These are phyloP conservation scores for Perca schrenkii DNA, from an alignment of 2,113 vertebrate species.

Conservation along the genomic window DNA sequence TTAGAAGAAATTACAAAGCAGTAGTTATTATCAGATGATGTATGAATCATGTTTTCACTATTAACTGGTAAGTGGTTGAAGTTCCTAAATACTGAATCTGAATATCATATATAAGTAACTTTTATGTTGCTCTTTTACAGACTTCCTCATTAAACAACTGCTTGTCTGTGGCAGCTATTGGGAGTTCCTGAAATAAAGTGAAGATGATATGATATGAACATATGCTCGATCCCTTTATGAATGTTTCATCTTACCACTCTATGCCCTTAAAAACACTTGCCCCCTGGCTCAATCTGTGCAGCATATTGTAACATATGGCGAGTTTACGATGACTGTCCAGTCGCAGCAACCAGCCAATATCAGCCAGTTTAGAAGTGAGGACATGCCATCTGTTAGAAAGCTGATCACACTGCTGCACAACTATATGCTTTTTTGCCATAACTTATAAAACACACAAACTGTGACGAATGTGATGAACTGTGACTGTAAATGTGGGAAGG, in stretches of 20 bases:
- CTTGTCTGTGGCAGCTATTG: slow-evolving; percentile 28
- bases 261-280: slow-evolving; percentile 67
- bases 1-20: background rate
- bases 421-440: slow-evolving; percentile 50
- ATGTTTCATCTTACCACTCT: slow-evolving; percentile 58
- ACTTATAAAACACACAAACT: slow-evolving; percentile 25
- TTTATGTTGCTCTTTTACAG: background rate
- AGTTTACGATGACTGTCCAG: slow-evolving; percentile 76
- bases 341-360: slow-evolving; percentile 69
- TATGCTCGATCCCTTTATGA: slow-evolving; percentile 66
- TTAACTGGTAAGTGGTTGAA: slow-evolving; percentile 7
- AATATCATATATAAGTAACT: background rate
- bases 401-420: slow-evolving; percentile 52
- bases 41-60: slow-evolving; percentile 3
- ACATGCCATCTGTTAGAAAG: slow-evolving; percentile 77
- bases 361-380: slow-evolving; percentile 71
- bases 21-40: background rate
- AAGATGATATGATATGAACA: slow-evolving; percentile 60
- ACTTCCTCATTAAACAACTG: slow-evolving; percentile 25
- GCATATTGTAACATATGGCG: slow-evolving; percentile 80
- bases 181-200: slow-evolving; percentile 50
- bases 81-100: background rate
- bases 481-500: background rate
- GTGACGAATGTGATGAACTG: too few species aligned
- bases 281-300: slow-evolving; percentile 71